Evolutionary conservation across 2,888 invertebrate species (phyloP), one percentile per base, ranked within the genome.

Genomic region (Gymnosoma rotundatum): DNA sequence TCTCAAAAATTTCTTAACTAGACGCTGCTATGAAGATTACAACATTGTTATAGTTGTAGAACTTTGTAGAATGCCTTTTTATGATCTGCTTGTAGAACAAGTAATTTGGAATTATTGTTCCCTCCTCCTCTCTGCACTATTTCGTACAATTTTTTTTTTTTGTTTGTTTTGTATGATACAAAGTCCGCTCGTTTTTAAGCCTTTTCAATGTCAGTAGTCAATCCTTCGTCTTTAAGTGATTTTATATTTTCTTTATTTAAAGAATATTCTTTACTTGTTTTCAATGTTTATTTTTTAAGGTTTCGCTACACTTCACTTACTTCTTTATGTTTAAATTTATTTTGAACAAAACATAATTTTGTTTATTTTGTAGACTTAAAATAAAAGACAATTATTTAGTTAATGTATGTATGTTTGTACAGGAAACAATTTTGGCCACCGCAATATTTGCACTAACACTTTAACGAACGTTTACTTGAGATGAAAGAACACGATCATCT

Each of bases 21-120:
- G 72, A 32, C 63, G 58, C 45, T 66, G 61, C 63, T 70, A 70
- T 64, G 64, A 70, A 56, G 78, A 50, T 66, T 72, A 60, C 64
- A 72, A 60, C 38, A 32, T 73, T 66, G 52, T 48, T 64, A 54
- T 83, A 42, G 48, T 61, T 42, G 61, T 78, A 78, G 63, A 83
- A 74, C 45, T 78, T 78, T 60, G 63, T 74, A 78, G 74, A 75
- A 83, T 74, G 74, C 66, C 64, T 78, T 75, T 48, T 6, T 78
- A 50, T 70, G 78, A 78, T 79, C 78, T 75, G 78, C 75, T 83
- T 75, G 83, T 83, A 75, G 70, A 83, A 79, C 83, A 83, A 83
- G 83, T 79, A 83, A 83, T 75, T 83, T 83, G 83, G 78, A 83
- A 83, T 83, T 75, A 14, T 70, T 64, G 18, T 52, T 32, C 45